Evolutionary conservation across 2,797 vertebrate species (phyloP), one percentile per base, ranked within the genome.

Genomic region (Protosalanx chinensis): DNA sequence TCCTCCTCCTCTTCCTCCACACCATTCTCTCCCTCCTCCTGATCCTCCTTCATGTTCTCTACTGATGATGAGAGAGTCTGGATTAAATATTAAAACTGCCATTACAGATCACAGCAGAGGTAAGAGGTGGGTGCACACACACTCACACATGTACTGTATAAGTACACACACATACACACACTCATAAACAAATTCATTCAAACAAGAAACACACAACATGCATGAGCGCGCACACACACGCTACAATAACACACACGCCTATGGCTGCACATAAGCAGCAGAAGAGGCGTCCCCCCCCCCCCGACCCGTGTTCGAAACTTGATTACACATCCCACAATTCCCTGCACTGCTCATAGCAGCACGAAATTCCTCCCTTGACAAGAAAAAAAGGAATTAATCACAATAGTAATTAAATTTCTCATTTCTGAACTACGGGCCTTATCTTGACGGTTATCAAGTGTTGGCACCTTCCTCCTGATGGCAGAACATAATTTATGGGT

Each of bases 41-140:
- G 37, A 12, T 41, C 37, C 37, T 41, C 37, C 37, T 41, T 41
- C 37, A 41, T 41, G 37, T 41, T 41, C 37, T 41, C 37, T 41
- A 12, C 37, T 41, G 81, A 84, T 87, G 84, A 85, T 86, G 86
- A 88, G 85, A 86, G 70, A 76, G 79, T 86, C 72, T 76, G 71
- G 80, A 85, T 90, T 82, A 91, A 89, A 90, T 91, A 91, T 91
- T 90, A 87, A 91, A 76, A 13, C 30, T 60, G 76, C 86, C 82
- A 88, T 89, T 89, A 90, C 85, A 87, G 81, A 88, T 88, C 84
- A 85, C 83, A 88, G 86, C 79, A 81, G 70, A 77, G 74, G 72
- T 76, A 78, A 74, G 77, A 41, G 37, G 37, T 65, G 59, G 74
- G 51, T 12, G 49, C 80, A 60, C 23, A 62, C 57, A 4, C 60